Evolutionary conservation across 2,888 invertebrate species (phyloP), one percentile per base, ranked within the genome.

Genomic region (Tachina lurida): DNA sequence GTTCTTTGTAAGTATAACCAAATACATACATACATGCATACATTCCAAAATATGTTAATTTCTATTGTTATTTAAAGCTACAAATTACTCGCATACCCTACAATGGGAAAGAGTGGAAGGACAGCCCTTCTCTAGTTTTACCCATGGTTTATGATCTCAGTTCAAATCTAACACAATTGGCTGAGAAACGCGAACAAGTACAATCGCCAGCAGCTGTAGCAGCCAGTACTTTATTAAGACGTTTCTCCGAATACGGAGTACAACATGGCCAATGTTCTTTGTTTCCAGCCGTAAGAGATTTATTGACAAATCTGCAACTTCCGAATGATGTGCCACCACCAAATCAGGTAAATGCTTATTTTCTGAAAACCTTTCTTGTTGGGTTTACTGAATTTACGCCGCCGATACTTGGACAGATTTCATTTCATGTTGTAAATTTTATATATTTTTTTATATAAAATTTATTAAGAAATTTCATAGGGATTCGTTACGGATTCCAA

Each of bases 61-160:
- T 52, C n/a, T 54, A 45, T 67, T 73, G 8, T 19, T 22, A n/a
- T 75, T 54, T 8, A 63, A 90, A 96, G 96, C 93, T 97, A 70
- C 96, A 96, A 94, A 95, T 97, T 86, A 96, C 96, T 0, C 94
- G 96, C 86, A 95, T 95, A 60, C 94, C 94, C 63, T 95, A 95
- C 89, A 93, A 93, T 17, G 94, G 93, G 79, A 94, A 95, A 87
- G 96, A 96, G 88, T 94, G 93, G 90, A 94, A 95, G 84, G 96
- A 96, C 87, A 95, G 95, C 7, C 95, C 95, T 17, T 95, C 96
- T 0, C 91, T 98, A 76, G 96, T 98, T 22, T 94, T 98, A 86
- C 98, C 98, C 3, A 94, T 98, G 86, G 96, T 98, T 63, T 98
- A 98, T 92, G 98, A 98, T 92, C 95, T 97, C 88, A 95, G 95